A percentile compares a stretch with the other conserved stretches of the same genome.
phyloP scores from a whole-genome alignment of 2,888 invertebrate species.

The Eurytoma californica region DNA sequence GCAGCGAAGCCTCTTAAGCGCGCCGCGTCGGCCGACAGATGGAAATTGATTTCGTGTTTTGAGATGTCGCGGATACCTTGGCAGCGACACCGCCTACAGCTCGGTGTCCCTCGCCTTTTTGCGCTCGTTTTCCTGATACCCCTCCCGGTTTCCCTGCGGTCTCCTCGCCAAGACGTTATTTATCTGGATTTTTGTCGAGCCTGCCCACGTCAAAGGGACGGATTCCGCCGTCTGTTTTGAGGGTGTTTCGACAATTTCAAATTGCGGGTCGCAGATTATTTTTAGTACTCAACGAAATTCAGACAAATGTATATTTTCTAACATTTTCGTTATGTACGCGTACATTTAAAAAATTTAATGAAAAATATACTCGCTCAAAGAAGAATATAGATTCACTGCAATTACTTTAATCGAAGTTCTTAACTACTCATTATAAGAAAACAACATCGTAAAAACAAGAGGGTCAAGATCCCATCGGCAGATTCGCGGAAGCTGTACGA shows the following conservation, averaged over 20 bases:
- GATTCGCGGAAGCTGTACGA: not conserved
- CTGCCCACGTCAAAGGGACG: not conserved
- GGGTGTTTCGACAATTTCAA: not conserved
- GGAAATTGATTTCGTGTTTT: conserved; percentile 72
- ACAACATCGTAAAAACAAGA: no score
- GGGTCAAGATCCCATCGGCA: no score
- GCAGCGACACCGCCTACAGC: conserved; percentile 52
- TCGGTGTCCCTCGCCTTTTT: not conserved
- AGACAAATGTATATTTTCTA: not conserved
- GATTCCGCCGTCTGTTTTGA: not conserved
- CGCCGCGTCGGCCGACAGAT: conserved; percentile 56
- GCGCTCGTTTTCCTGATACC: not conserved
- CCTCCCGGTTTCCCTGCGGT: not conserved
- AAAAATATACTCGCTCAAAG: no score
- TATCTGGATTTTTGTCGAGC: conserved; percentile 24
- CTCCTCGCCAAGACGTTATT: conserved; percentile 25
- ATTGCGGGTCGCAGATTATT: not conserved
- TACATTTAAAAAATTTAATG: no score
- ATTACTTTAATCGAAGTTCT: no score
- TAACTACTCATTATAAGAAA: no score
- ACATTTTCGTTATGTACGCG: no score
- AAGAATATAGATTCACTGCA: no score
- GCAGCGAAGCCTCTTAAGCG: no score
- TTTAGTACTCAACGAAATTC: not conserved
- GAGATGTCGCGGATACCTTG: conserved; percentile 68